Evolutionary conservation across 2,113 vertebrate species (phyloP), one percentile per base, ranked within the genome.

Genomic region (Genyomyrus donnyi): DNA sequence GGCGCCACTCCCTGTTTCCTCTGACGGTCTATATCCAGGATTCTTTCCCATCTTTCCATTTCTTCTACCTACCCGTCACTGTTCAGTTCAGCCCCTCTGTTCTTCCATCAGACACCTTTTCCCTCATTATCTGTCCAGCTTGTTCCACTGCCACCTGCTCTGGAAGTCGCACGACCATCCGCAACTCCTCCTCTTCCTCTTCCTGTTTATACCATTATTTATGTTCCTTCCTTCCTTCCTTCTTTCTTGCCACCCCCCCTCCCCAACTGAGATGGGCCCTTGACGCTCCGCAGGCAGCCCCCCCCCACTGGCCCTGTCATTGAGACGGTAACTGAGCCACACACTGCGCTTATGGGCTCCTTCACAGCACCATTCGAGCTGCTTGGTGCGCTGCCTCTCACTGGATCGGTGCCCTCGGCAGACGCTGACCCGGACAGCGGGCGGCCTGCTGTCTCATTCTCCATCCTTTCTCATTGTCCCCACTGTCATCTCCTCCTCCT

Each of bases 1-100:
- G 66, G 89, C 94, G 95, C 94, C 95, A 93, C 94, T 93, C 94
- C 91, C 93, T 91, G 39, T 93, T 91, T 94, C 53, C 89, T 85
- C 89, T 19, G 52, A 46, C 15, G 27, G 39, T 8, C 19, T 27
- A 90, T 87, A 15, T 58, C 31, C 39, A 58, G 35, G 50, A 56
- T 85, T n/a, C 89, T 89, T 15, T 58, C 21, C 13, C 89, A n/a
- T 48, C 53, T 48, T 89, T 77, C 52, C 21, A 13, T 66, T 31
- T 89, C 10, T 13, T 89, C 52, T 85, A 42, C 77, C 19, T 15
- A 31, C 19, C 80, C n/a, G 7, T 46, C 24, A 48, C 89, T 62
- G 5, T 31, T 52, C 77, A 19, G 21, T 13, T 89, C 62, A 27
- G 8, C 3, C n/a, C 62, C 62, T 19, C n/a, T 24, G 5, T 77